phyloP scores from a whole-genome alignment of 1,140 invertebrate species.

The Acyrthosiphon pisum region DNA sequence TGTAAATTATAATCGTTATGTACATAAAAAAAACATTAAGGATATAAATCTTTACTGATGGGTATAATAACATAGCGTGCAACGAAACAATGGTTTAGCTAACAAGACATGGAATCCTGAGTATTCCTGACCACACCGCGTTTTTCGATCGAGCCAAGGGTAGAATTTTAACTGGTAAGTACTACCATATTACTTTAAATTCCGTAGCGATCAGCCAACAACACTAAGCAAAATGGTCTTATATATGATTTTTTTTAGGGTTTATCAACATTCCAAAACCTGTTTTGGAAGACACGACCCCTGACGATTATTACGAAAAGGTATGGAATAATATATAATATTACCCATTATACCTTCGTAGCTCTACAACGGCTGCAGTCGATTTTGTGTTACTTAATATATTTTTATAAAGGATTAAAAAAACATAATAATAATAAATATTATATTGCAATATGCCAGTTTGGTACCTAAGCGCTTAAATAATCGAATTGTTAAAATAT shows the following conservation, averaged over 20 bases:
- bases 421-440: neutral
- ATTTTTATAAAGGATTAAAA: neutral
- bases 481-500: neutral
- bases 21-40: neutral
- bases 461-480: neutral
- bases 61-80: neutral
- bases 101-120: neutral
- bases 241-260: neutral
- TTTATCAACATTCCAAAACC: constrained; percentile 8
- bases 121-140: neutral
- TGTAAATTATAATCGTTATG: neutral
- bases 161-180: neutral
- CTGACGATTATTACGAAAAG: neutral
- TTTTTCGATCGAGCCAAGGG: neutral
- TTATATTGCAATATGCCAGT: neutral
- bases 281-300: neutral
- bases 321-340: neutral
- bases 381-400: neutral
- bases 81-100: neutral
- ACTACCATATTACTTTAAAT: neutral
- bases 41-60: constrained; percentile 9
- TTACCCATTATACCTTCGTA: neutral
- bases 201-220: neutral
- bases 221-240: neutral
- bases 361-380: neutral